phyloP scores from a whole-genome alignment of 2,113 vertebrate species.

The Copsychus sechellarum region DNA sequence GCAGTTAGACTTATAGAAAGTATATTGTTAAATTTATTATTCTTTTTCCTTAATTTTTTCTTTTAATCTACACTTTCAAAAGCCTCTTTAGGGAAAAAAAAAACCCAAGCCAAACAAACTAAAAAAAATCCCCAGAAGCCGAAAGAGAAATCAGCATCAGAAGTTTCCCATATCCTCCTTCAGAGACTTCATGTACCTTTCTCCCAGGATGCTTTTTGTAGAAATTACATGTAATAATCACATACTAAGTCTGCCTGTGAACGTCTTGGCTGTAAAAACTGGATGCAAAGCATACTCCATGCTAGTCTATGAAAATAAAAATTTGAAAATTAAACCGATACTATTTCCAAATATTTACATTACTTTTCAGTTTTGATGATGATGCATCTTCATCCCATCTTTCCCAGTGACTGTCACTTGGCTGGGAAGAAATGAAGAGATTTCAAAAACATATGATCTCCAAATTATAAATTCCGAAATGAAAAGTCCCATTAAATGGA shows the following conservation, averaged over 20 bases:
- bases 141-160: neutral
- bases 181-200: neutral
- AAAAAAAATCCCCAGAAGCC: neutral
- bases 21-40: neutral
- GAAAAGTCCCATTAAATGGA: neutral
- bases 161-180: neutral
- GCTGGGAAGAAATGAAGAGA: neutral
- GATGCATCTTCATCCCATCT: neutral
- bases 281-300: neutral
- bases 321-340: neutral
- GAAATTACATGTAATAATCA: neutral
- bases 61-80: neutral
- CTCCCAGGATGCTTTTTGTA: neutral
- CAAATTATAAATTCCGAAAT: neutral
- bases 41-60: neutral
- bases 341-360: neutral
- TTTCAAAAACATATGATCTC: neutral
- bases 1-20: neutral
- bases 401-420: neutral
- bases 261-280: neutral
- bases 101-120: neutral
- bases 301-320: neutral
- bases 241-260: neutral
- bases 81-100: neutral
- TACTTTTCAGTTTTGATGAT: neutral